A percentile compares a stretch with the other conserved stretches of the same genome.
Evolutionary conservation across 2,888 invertebrate genomes (phyloP).

Genomic region (Graphium colonna): DNA sequence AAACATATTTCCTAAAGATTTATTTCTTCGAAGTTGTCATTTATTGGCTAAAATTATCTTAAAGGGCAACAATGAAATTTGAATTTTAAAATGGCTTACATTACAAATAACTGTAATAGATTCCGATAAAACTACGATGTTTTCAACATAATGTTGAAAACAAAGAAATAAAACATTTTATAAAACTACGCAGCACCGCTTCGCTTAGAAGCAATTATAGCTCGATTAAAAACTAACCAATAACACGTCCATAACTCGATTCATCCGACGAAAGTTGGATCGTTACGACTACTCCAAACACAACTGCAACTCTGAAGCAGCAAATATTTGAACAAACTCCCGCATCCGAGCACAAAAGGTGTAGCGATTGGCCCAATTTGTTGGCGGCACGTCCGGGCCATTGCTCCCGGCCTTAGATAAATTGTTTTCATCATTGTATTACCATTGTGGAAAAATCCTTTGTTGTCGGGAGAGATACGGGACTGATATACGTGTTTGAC

Average conservation of each 20-base stretch:
- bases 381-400: slow-evolving; percentile 44
- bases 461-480: slow-evolving; percentile 22
- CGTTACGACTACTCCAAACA: slow-evolving; percentile 29
- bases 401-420: slow-evolving; percentile 34
- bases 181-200: no score
- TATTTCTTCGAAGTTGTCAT: no score
- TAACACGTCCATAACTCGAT: slow-evolving; percentile 20
- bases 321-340: slow-evolving; percentile 59
- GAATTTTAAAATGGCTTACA: no score
- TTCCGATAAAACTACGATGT: no score
- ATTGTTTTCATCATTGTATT: slow-evolving; percentile 36
- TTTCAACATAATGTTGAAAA: no score
- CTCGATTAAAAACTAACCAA: slow-evolving; percentile 31
- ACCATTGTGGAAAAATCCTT: slow-evolving; percentile 31
- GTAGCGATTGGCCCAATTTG: slow-evolving; percentile 65
- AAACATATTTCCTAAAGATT: no score
- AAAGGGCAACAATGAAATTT: no score
- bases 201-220: slow-evolving; percentile 2
- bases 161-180: no score
- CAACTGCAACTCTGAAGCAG: slow-evolving; percentile 38
- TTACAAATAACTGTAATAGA: no score
- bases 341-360: slow-evolving; percentile 50
- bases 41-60: no score
- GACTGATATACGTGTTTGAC: slow-evolving; percentile 2
- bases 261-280: slow-evolving; percentile 30